Base-by-base conservation (phyloP, 2,113 vertebrate species). In the Grantiella picta region DNA sequence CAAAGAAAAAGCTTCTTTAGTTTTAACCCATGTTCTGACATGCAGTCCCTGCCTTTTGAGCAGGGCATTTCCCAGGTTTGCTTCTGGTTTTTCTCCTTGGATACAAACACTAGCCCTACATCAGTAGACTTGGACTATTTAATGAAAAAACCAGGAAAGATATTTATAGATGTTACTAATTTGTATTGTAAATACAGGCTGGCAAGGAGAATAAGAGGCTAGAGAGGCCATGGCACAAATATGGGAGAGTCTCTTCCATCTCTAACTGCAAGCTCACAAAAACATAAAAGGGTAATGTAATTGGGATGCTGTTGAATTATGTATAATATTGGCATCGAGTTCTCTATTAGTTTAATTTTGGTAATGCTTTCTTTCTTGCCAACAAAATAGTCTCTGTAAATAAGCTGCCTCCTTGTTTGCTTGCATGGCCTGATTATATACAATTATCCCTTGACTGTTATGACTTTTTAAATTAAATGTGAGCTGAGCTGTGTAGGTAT, bases 341-440 rank as follows among this genome's bases (percentile, higher is more conserved):
- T 91, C 69, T 91, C 52, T 40, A 19, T 90, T 78, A 77, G 66
- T 93, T 96, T 90, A 68, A 84, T 94, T 95, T 94, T 94, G 69
- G 72, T 81, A 94, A 53, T 92, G 73, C 60, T 86, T 83, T 5
- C 68, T 89, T 70, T 91, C 86, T 94, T 90, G 91, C 91, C 91
- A 91, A n/a, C 31, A 72, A 49, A 94, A 89, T 36, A 68, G 56
- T 72, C 15, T 78, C 56, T 94, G 91, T 94, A 89, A 95, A 89
- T 89, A 91, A 94, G 77, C 72, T 91, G 52, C 63, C 40, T 65
- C 45, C 79, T 86, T 71, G 29, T 94, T 95, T 94, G 79, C 73
- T 94, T 82, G 47, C 28, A 12, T 54, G 54, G 44, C 61, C 50
- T 82, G 71, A 81, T 90, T 89, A 60, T 92, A 64, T 89, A 64